These are phyloP conservation scores for Oegoconia quadripuncta DNA, from an alignment of 2,888 invertebrate species.

Conservation along the genomic window DNA sequence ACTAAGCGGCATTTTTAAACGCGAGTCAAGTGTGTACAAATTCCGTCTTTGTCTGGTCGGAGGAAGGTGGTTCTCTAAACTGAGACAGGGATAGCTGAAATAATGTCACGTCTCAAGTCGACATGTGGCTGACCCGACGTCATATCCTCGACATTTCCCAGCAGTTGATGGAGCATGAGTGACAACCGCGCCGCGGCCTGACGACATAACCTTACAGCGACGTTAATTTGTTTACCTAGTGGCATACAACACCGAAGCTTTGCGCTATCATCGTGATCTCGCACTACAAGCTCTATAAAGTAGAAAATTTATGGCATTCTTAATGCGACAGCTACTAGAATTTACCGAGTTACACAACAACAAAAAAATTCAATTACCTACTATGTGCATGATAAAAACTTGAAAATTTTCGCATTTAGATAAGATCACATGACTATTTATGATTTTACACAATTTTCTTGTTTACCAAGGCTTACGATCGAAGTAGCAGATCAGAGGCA, in stretches of 20 bases:
- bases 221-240: constrained; percentile 69
- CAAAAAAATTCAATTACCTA: constrained; percentile 46
- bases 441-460: constrained; percentile 28
- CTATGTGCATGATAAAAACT: constrained; percentile 30
- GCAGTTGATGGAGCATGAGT: constrained; percentile 79
- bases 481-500: constrained; percentile 27
- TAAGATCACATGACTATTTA: constrained; percentile 27
- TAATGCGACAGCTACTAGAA: constrained; percentile 67
- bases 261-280: constrained; percentile 62
- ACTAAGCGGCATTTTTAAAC: constrained; percentile 60
- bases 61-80: constrained; percentile 53
- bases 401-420: constrained; percentile 33
- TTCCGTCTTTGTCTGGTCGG: constrained; percentile 66
- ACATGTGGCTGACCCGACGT: constrained; percentile 74
- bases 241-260: constrained; percentile 55
- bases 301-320: constrained; percentile 59
- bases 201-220: constrained; percentile 69
- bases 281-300: constrained; percentile 54
- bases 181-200: constrained; percentile 58
- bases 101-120: constrained; percentile 64
- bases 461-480: constrained; percentile 20
- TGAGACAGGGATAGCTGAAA: constrained; percentile 69
- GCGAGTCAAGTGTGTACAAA: constrained; percentile 47
- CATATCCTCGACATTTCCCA: constrained; percentile 70
- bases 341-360: constrained; percentile 41